Base-by-base conservation (phyloP, 2,888 invertebrate genomes). In the Eucera pruinosa region DNA sequence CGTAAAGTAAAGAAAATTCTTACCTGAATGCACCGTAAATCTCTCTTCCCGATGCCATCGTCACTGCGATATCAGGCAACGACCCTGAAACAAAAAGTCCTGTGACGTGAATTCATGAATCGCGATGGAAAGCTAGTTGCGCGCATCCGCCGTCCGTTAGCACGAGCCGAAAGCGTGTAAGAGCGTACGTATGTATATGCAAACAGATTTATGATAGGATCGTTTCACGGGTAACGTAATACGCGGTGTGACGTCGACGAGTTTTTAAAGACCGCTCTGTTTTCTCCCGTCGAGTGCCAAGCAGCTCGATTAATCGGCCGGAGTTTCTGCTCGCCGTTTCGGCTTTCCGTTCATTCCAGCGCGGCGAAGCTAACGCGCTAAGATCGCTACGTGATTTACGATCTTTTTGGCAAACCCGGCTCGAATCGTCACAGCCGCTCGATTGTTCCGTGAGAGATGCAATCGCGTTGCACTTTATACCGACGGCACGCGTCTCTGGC, bases 1-100 rank as follows among this genome's bases (percentile, higher is more conserved):
- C n/a, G n/a, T n/a, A n/a, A n/a, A n/a, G n/a, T n/a, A n/a, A n/a
- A n/a, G n/a, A n/a, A n/a, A n/a, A n/a, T n/a, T 13, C 71, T 77
- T 69, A 89, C 89, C 89, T 89, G 82, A 90, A 89, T 50, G 87
- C 88, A 52, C 88, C 89, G 79, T 90, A 88, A 67, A 89, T 89
- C 80, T 89, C 89, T 62, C 87, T 83, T 64, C 89, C 89, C 54
- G 90, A 89, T 71, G 88, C 89, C 89, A 89, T 89, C 71, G 89
- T 89, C 77, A 89, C 87, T 68, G 89, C 89, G 68, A 89, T 89
- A 68, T 89, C 87, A 68, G 89, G 89, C 69, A 89, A 79, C 68
- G 88, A 87, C 70, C 88, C 89, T 89, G 86, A 27, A 88, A 83
- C 36, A 62, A 60, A 68, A 57, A 62, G 30, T n/a, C 5, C 30